Conservation (phyloP, 2,888 invertebrate species). For the Nycteola revayana region DNA sequence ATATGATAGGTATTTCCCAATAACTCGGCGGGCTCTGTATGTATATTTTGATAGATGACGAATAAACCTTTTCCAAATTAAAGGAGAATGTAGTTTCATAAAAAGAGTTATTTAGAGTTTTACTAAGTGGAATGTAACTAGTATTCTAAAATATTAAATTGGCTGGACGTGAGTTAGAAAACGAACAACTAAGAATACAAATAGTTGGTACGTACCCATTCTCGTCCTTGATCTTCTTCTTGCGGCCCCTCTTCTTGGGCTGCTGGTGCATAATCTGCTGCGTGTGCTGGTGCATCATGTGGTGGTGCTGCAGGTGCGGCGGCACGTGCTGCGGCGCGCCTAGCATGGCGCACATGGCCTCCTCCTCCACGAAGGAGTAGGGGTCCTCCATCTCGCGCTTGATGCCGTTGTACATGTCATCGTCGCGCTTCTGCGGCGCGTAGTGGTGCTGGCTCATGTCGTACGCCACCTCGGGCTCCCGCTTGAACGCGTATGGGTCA, state of each 20-base stretch:
- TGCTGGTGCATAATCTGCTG: slow-evolving; percentile 77
- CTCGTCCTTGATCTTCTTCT: slow-evolving; percentile 90
- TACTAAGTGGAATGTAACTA: no score
- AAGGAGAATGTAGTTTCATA: no score
- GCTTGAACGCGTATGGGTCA: slow-evolving; percentile 68
- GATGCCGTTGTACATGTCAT: slow-evolving; percentile 69
- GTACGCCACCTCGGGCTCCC: slow-evolving; percentile 70
- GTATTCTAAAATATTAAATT: no score
- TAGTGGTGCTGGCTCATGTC: slow-evolving; percentile 71
- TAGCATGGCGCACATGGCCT: slow-evolving; percentile 83
- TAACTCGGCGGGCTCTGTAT: no score
- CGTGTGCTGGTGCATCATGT: slow-evolving; percentile 63
- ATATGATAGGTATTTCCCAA: no score
- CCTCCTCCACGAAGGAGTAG: slow-evolving; percentile 93
- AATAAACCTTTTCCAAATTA: no score
- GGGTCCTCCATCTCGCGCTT: slow-evolving; percentile 88
- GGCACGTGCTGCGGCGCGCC: slow-evolving; percentile 53
- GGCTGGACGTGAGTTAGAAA: no score
- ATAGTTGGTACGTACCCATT: slow-evolving; percentile 71
- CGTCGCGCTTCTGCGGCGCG: slow-evolving; percentile 54
- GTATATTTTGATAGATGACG: no score
- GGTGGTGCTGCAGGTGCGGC: slow-evolving; percentile 61
- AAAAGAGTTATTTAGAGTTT: no score
- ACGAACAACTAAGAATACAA: no score
- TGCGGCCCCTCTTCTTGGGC: slow-evolving; percentile 92